Evolutionary conservation across 2,888 invertebrate genomes (phyloP), one percentile per base, ranked within the genome.

Genomic region (Heliconius aoede): DNA sequence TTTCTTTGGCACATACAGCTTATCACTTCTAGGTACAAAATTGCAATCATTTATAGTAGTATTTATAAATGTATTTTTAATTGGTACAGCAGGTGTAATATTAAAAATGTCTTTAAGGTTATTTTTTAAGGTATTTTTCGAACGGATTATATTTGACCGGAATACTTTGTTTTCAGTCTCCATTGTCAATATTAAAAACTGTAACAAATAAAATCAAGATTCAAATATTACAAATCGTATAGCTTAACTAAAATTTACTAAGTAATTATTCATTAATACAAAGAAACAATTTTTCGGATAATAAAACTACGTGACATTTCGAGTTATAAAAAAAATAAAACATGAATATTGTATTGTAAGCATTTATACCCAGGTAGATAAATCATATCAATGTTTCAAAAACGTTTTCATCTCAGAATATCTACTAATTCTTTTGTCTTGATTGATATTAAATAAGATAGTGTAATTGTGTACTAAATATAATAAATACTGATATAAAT

Each of bases 1-100:
- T 81, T 86, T 90, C 84, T 91, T 92, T 79, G 90, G 87, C 79
- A 87, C 81, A 81, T 90, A 94, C 76, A 83, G 80, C 83, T 93
- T 94, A 69, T 86, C 90, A 78, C 80, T 84, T 81, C 82, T 88
- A 26, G 91, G 92, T 78, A 76, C 81, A 85, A 90, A 94, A 64
- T 87, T 81, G 82, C 88, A 91, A 60, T 73, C 55, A 75, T 79
- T 83, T 80, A 72, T 78, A 72, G 77, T 78, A 30, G n/a, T 74
- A 74, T 81, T 82, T 73, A 80, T 36, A 8, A 11, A 18, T 67
- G 40, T 73, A 74, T 81, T 82, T 76, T 80, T 40, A 30, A 71
- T n/a, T 69, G 79, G 67, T 68, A 88, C 74, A 7, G 89, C 90
- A 32, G 90, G 89, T 40, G 76, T 80, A 67, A 87, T 82, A 69